phyloP scores from a whole-genome alignment of 2,888 invertebrate species.

The Sinhomidia bicolor region DNA sequence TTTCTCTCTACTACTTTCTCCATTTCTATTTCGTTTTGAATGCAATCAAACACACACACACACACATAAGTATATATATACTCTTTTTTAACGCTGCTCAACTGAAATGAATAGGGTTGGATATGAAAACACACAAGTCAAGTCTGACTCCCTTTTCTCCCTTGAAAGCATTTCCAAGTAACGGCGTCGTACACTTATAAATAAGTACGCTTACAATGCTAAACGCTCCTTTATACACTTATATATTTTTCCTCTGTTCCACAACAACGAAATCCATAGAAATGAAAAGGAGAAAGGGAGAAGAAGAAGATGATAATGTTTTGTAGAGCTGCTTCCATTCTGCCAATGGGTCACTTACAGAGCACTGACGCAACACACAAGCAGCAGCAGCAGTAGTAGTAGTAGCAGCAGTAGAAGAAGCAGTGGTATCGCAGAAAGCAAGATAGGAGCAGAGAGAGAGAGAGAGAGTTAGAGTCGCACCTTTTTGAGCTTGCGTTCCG shows the following conservation, averaged over 20 bases:
- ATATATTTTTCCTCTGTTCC: too few relatives aligned
- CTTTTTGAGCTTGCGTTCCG: constrained; percentile 73
- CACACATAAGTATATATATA: constrained; percentile 14
- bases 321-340: constrained; percentile 35
- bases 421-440: constrained; percentile 46
- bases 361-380: constrained; percentile 57
- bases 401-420: not conserved
- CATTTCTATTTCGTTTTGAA: constrained; percentile 73
- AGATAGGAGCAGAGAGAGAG: too few relatives aligned
- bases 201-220: constrained; percentile 30
- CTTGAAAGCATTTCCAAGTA: not conserved
- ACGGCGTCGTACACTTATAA: too few relatives aligned
- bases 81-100: not conserved
- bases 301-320: constrained; percentile 56
- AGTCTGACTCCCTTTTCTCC: not conserved
- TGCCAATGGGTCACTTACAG: constrained; percentile 65
- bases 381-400: constrained; percentile 12
- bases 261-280: constrained; percentile 21
- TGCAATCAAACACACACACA: constrained; percentile 67
- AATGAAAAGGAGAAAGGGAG: too few relatives aligned
- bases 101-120: not conserved
- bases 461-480: constrained; percentile 50
- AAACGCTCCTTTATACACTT: constrained; percentile 34
- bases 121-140: not conserved
- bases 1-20: constrained; percentile 72